Percentiles rank a stretch among this genome's conserved stretches.
These are phyloP conservation scores for Heteronetta atricapilla DNA, from an alignment of 2,113 vertebrate genomes.

Conservation along the genomic window DNA sequence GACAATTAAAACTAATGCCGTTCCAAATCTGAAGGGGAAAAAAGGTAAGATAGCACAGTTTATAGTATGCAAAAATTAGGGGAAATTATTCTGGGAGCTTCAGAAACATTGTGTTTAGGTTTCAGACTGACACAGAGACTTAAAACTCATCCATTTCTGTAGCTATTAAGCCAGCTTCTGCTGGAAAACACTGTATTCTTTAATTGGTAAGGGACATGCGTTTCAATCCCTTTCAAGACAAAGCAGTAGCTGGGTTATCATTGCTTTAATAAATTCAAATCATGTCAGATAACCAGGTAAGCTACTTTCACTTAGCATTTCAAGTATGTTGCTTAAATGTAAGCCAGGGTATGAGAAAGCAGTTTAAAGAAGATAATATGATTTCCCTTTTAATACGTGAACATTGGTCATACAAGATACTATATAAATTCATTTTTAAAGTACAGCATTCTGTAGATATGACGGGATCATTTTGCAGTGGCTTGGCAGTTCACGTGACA, in stretches of 20 bases:
- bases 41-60: neutral
- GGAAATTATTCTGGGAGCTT: neutral
- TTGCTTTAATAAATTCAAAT: neutral
- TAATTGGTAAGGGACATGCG: neutral
- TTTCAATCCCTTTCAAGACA: neutral
- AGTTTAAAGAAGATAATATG: neutral
- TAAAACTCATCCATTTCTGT: neutral
- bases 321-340: neutral
- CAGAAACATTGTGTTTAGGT: neutral
- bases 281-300: neutral
- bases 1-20: neutral
- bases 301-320: neutral
- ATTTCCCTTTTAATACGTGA: neutral
- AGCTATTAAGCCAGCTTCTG: neutral
- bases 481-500: neutral
- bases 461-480: neutral
- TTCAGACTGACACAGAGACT: neutral
- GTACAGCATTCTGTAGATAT: neutral
- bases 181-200: neutral
- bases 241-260: neutral
- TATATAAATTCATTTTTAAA: neutral
- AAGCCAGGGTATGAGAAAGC: neutral
- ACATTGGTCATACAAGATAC: neutral
- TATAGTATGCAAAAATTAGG: neutral
- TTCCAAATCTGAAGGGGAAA: neutral